Evolutionary conservation across 92 coral and sea anemone genomes (phyloP).

Genomic region (Bergia puertoricense): DNA sequence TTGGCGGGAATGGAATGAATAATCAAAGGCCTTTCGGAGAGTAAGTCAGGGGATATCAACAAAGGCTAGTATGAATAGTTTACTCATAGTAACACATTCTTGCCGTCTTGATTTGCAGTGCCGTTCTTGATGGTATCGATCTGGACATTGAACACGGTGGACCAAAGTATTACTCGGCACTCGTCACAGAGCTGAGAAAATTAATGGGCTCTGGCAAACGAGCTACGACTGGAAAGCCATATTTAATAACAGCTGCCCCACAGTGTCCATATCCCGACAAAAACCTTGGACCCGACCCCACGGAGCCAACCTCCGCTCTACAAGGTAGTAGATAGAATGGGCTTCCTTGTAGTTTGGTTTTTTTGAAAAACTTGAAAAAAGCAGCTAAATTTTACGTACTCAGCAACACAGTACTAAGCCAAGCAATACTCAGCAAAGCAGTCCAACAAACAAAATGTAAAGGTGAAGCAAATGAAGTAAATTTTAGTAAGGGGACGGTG

Average conservation of each 20-base stretch:
- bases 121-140: slow-evolving; percentile 83
- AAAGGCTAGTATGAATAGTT: background rate
- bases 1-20: slow-evolving; percentile 68
- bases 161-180: slow-evolving; percentile 73
- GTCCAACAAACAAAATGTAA: too few species aligned
- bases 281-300: slow-evolving; percentile 71
- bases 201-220: slow-evolving; percentile 63
- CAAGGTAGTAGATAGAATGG: slow-evolving; percentile 44
- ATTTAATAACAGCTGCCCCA: slow-evolving; percentile 77
- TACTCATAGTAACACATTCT: background rate
- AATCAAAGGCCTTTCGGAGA: slow-evolving; percentile 63
- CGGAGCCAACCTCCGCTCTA: slow-evolving; percentile 69
- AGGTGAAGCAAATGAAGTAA: too few species aligned
- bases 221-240: slow-evolving; percentile 44
- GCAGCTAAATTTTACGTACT: too few species aligned
- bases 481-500: too few species aligned
- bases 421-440: too few species aligned
- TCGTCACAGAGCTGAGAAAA: slow-evolving; percentile 69
- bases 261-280: slow-evolving; percentile 83
- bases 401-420: too few species aligned
- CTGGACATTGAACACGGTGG: slow-evolving; percentile 83
- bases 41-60: background rate
- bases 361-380: too few species aligned
- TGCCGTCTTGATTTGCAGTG: slow-evolving; percentile 36
- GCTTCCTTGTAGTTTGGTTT: too few species aligned